Percentiles rank a stretch among this genome's conserved stretches.
These are phyloP conservation scores for Poicephalus gulielmi DNA, from an alignment of 2,113 vertebrate species.

Conservation along the genomic window DNA sequence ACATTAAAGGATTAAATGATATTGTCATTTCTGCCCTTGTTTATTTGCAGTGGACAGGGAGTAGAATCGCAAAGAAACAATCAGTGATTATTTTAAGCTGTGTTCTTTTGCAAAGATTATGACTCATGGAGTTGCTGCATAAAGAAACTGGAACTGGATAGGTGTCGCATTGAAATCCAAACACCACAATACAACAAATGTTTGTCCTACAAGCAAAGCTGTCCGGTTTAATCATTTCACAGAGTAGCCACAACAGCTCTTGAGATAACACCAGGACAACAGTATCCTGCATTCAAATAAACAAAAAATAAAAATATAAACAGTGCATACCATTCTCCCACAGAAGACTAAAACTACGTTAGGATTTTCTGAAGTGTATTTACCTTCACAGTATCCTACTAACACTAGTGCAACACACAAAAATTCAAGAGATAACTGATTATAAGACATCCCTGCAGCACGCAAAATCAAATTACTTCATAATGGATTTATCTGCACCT, in stretches of 20 bases:
- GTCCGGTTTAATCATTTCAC: conserved; percentile 22
- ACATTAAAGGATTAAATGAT: conserved; percentile 63
- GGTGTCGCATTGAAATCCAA: conserved; percentile 24
- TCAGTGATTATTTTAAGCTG: conserved; percentile 61
- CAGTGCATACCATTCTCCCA: neutral
- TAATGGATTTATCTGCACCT: neutral
- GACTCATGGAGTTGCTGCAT: conserved; percentile 50
- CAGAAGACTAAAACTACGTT: neutral
- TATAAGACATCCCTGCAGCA: neutral
- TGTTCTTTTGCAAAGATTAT: conserved; percentile 56
- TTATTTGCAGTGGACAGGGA: conserved; percentile 53
- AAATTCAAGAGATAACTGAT: neutral
- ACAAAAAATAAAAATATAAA: neutral
- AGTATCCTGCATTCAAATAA: neutral
- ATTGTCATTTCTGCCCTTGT: conserved; percentile 40
- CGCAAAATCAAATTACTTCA: neutral
- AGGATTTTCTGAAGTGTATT: neutral
- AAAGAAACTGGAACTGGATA: conserved; percentile 4
- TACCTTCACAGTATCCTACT: neutral
- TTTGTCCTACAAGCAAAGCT: conserved; percentile 40
- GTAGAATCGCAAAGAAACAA: conserved; percentile 36
- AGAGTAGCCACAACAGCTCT: neutral
- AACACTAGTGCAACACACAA: neutral
- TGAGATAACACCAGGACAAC: conserved; percentile 5
- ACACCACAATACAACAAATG: neutral